Evolutionary conservation across 2,888 invertebrate species (phyloP), one percentile per base, ranked within the genome.

Genomic region (Scaptomyza cyrtandrae): DNA sequence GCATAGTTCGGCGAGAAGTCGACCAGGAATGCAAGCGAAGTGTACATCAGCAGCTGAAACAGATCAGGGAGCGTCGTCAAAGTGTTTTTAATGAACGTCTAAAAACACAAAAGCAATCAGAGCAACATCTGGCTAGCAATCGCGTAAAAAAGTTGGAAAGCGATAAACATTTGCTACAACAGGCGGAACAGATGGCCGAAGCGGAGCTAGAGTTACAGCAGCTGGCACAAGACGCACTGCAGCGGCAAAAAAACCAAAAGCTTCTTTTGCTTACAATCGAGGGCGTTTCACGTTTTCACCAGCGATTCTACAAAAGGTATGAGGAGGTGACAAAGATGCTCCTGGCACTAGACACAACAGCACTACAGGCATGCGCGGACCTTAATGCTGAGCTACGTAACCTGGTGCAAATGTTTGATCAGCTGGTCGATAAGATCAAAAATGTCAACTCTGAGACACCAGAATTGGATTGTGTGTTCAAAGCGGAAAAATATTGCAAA

Each of bases 221-320:
- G 55, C 70, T 71, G 0, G 86, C 90, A 55, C 73, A 90, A n/a
- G 63, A 68, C 0, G 71, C 72, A 2, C 52, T 90, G 7, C 82
- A 84, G 1, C 62, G 66, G n/a, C 80, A 89, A 33, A 87, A 85
- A 3, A 80, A 89, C 37, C 78, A 84, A 13, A 86, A 89, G 35
- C 59, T 91, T 3, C 82, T 89, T 35, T 46, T 83, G 13, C 82
- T 91, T 1, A 88, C 87, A 0, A 92, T 94, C 73, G 93, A 94
- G n/a, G 92, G 93, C 0, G 93, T 95, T 16, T 93, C 93, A 29
- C 93, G 93, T 45, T 93, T 93, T 73, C 94, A 95, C 72, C 92
- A 93, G 0, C 93, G 93, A 78, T 94, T 95, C 76, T 93, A 93
- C 55, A 85, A 88, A n/a, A 92, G 93, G 69, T 94, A 94, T 81